phyloP scores from a whole-genome alignment of 2,888 invertebrate genomes.

The Chorisops tibialis region DNA sequence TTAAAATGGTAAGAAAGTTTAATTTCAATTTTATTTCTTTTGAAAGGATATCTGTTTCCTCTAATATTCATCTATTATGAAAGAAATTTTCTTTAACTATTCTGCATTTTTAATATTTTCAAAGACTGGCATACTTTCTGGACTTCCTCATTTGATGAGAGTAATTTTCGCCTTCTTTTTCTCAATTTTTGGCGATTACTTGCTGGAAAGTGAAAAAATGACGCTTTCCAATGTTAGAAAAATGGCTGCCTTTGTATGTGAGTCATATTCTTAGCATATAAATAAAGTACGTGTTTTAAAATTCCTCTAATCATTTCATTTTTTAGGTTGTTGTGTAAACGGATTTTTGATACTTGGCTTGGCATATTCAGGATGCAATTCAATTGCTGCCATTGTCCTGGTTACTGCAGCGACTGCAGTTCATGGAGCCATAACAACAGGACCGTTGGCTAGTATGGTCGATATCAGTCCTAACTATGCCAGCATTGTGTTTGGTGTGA shows the following conservation, averaged over 20 bases:
- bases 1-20: slow-evolving; percentile 58
- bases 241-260: slow-evolving; percentile 59
- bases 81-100: not conserved
- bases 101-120: slow-evolving; percentile 1
- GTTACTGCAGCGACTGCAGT: slow-evolving; percentile 61
- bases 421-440: slow-evolving; percentile 66
- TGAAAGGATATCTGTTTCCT: not conserved
- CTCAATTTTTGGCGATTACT: slow-evolving; percentile 59
- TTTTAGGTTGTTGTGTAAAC: slow-evolving; percentile 58
- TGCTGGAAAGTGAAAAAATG: slow-evolving; percentile 58
- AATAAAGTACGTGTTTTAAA: not conserved
- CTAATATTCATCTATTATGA: no score
- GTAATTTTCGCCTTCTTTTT: slow-evolving; percentile 59
- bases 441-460: slow-evolving; percentile 63
- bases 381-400: slow-evolving; percentile 58
- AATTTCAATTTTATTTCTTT: not conserved
- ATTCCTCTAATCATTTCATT: not conserved
- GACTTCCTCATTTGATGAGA: slow-evolving; percentile 60
- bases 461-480: slow-evolving; percentile 63
- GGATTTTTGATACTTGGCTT: slow-evolving; percentile 61
- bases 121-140: slow-evolving; percentile 59
- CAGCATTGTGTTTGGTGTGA: slow-evolving; percentile 60
- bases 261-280: slow-evolving; percentile 37
- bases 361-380: slow-evolving; percentile 63
- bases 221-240: slow-evolving; percentile 62